These are phyloP conservation scores for Furcula furcula DNA, from an alignment of 2,888 invertebrate species.

Conservation along the genomic window DNA sequence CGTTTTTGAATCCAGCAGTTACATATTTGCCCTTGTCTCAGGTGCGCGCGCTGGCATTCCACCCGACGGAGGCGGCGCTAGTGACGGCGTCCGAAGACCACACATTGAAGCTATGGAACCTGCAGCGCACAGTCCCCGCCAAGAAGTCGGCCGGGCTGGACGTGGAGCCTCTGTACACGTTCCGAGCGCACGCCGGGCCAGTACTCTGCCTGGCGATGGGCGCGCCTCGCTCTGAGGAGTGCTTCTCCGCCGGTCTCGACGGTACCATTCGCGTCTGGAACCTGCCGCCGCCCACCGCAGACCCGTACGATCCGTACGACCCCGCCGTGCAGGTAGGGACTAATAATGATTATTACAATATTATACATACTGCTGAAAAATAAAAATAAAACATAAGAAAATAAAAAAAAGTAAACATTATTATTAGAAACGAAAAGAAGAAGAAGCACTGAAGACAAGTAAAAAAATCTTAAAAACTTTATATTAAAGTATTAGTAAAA, in stretches of 20 bases:
- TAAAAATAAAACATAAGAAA: no score
- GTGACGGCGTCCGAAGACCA: slow-evolving; percentile 99
- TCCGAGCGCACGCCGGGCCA: slow-evolving; percentile 97
- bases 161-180: slow-evolving; percentile 99
- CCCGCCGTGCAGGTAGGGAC: slow-evolving; percentile 90
- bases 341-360: no score
- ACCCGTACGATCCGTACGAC: slow-evolving; percentile 98
- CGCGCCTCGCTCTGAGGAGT: slow-evolving; percentile 95
- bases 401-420: no score
- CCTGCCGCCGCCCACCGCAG: slow-evolving; percentile 95
- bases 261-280: slow-evolving; percentile 98
- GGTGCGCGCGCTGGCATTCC: slow-evolving; percentile 95
- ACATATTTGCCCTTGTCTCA: no score
- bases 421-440: no score
- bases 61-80: slow-evolving; percentile 96
- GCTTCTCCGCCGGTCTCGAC: slow-evolving; percentile 97
- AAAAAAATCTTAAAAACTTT: no score
- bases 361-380: no score
- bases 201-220: slow-evolving; percentile 97
- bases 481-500: no score
- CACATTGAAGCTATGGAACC: slow-evolving; percentile 99
- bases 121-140: slow-evolving; percentile 98
- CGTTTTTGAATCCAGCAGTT: no score
- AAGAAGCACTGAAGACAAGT: no score
- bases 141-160: slow-evolving; percentile 98